Percentiles rank a stretch among this genome's conserved stretches.
Evolutionary conservation across 2,888 invertebrate genomes (phyloP).

Genomic region (Meghimatium bilineatum): DNA sequence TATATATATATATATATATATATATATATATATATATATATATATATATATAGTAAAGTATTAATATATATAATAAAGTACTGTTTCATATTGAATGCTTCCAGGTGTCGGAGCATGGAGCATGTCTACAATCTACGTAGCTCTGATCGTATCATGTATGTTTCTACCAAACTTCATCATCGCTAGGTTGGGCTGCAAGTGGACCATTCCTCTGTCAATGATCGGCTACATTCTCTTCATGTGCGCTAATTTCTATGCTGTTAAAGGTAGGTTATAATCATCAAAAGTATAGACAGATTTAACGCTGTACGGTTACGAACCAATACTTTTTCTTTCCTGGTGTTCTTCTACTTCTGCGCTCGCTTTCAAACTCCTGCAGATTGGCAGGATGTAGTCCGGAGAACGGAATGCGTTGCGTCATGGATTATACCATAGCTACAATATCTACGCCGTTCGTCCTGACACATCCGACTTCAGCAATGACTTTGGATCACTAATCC

Average conservation of each 20-base stretch:
- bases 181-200: slow-evolving; percentile 89
- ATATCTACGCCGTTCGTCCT: no score
- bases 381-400: no score
- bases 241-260: slow-evolving; percentile 93
- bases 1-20: not conserved
- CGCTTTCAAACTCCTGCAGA: no score
- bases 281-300: no score
- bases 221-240: slow-evolving; percentile 96
- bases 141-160: slow-evolving; percentile 94
- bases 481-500: no score
- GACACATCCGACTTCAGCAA: no score
- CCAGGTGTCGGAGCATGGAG: slow-evolving; percentile 87
- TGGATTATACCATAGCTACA: no score
- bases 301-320: no score
- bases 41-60: not conserved
- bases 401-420: no score
- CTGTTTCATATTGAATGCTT: slow-evolving; percentile 78
- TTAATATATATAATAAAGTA: no score
- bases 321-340: no score
- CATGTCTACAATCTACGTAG: slow-evolving; percentile 92
- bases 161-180: slow-evolving; percentile 82
- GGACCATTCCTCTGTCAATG: slow-evolving; percentile 95
- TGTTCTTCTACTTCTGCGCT: no score
- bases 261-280: slow-evolving; percentile 79
- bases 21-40: not conserved